These are phyloP conservation scores for Stigmatopora argus DNA, from an alignment of 2,113 vertebrate species.

Conservation along the genomic window DNA sequence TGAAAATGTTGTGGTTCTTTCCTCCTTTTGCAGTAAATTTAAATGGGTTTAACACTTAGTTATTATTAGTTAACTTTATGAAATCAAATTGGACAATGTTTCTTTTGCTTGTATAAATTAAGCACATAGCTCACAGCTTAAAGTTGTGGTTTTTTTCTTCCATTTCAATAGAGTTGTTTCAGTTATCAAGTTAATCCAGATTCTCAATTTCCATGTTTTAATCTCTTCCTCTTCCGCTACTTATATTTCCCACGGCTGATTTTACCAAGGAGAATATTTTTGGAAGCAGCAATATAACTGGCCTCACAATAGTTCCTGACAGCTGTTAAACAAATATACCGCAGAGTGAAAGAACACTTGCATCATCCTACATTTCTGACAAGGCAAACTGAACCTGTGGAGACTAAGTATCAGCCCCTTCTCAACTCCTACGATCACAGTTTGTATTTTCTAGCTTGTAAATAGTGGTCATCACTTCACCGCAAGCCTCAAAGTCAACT, in stretches of 20 bases:
- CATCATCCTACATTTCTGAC: not conserved
- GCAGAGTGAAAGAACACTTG: not conserved
- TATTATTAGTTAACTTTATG: too few species aligned
- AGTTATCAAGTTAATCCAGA: not conserved
- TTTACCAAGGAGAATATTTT: constrained; percentile 11
- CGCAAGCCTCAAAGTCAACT: not conserved
- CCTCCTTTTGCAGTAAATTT: too few species aligned
- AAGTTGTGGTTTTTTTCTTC: constrained; percentile 5
- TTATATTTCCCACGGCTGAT: constrained; percentile 10
- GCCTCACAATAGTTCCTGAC: constrained; percentile 1
- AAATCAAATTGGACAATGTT: not conserved
- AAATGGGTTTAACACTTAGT: too few species aligned
- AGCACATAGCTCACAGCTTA: not conserved
- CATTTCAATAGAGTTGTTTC: constrained; percentile 16
- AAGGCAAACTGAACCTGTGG: not conserved
- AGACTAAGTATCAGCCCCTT: not conserved
- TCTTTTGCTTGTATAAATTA: not conserved
- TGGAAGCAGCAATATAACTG: constrained; percentile 7
- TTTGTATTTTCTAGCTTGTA: constrained; percentile 2
- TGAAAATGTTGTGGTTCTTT: too few species aligned
- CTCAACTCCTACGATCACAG: not conserved
- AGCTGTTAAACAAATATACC: constrained; percentile 18
- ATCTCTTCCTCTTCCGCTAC: constrained; percentile 3
- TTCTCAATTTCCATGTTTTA: not conserved
- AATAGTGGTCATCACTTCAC: not conserved